A percentile compares a stretch with the other conserved stretches of the same genome.
Conservation (phyloP, 92 coral and sea anemone species). For the Bergia puertoricense region DNA sequence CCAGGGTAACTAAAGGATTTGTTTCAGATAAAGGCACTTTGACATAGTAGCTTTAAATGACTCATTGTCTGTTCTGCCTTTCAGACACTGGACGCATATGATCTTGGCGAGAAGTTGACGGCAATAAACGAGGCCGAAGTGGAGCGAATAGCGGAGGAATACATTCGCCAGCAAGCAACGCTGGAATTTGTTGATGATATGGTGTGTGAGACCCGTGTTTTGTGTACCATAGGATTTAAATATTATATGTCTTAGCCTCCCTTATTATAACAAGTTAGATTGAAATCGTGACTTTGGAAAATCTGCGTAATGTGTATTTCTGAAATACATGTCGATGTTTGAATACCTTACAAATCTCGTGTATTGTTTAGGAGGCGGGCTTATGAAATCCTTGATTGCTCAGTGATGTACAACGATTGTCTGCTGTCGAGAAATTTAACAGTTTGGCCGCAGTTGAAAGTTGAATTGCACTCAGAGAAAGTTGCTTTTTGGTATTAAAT, state of each 20-base stretch:
- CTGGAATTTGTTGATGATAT: slow-evolving; percentile 95
- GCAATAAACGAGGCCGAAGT: slow-evolving; percentile 74
- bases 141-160: slow-evolving; percentile 82
- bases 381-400: neutral
- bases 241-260: neutral
- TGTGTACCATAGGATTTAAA: neutral
- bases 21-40: neutral
- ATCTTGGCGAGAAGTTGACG: slow-evolving; percentile 80
- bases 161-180: slow-evolving; percentile 87
- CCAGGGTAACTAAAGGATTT: slow-evolving; percentile 58
- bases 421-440: neutral
- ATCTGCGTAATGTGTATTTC: neutral
- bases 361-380: slow-evolving; percentile 3
- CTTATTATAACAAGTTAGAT: neutral
- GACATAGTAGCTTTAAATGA: neutral
- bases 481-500: too few species aligned
- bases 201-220: slow-evolving; percentile 54
- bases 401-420: neutral
- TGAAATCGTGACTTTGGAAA: neutral
- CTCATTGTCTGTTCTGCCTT: neutral
- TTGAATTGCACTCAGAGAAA: neutral
- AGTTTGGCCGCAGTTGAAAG: neutral
- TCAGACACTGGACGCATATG: slow-evolving; percentile 94
- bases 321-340: neutral
- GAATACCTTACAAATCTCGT: slow-evolving; percentile 12